Conservation (phyloP, 2,797 vertebrate species). For the Tragelaphus oryx region DNA sequence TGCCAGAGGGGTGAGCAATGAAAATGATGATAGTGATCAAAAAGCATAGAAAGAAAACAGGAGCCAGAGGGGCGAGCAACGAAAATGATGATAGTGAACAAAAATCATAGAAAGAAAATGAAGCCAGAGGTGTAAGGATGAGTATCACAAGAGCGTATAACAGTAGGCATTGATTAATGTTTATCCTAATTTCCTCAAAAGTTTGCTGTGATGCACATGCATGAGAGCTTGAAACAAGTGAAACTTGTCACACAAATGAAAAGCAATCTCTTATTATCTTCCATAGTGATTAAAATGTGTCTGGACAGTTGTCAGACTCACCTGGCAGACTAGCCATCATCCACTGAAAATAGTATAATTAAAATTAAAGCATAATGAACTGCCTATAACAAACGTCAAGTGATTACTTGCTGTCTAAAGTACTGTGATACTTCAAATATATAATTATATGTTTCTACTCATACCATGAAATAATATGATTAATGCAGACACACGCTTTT, state of each 20-base stretch:
- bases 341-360: background rate
- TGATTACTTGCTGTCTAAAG: background rate
- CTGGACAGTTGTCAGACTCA: background rate
- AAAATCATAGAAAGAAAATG: no score
- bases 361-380: conserved; percentile 1
- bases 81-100: no score
- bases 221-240: background rate
- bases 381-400: background rate
- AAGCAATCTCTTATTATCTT: background rate
- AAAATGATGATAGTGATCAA: no score
- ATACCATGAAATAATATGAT: background rate
- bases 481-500: background rate
- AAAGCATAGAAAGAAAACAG: background rate
- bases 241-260: background rate
- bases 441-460: background rate
- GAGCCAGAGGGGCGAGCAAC: background rate
- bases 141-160: background rate
- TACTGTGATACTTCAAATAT: background rate
- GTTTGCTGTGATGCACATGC: background rate
- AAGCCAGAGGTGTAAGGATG: background rate
- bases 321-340: background rate
- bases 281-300: background rate
- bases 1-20: no score
- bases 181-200: background rate
- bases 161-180: background rate